Evolutionary conservation across 2,797 vertebrate species (phyloP), one percentile per base, ranked within the genome.

Genomic region (Orestias chungarensis): DNA sequence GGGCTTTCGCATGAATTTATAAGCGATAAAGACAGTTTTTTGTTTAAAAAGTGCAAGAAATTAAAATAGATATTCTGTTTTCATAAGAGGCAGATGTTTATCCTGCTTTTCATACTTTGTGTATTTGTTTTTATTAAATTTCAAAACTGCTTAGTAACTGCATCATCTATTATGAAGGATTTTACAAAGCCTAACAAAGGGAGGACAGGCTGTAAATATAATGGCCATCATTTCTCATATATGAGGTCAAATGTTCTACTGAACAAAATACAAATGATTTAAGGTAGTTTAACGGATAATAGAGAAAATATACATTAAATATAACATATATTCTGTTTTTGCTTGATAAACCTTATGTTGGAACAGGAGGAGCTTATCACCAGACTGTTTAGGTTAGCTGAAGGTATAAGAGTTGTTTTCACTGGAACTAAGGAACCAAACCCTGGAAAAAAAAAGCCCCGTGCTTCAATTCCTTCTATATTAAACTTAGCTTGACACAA

Each of bases 251-350:
- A 40, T 64, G 61, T 27, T 15, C 25, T 40, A 11, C 11, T 42
- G 10, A 49, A 72, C 31, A 40, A 68, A 43, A 50, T 35, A 47
- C 0, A 31, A 29, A 4, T 46, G 17, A 62, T 12, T 65, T 38
- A 55, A 68, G 54, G 47, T 2, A 67, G 54, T 73, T 72, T 25
- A 67, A 66, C 68, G 42, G 8, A 69, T 6, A 40, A 57, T 33
- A 42, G 59, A 43, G 47, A 50, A 35, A 49, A 61, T 42, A 12
- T 35, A 46, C 3, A 44, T 31, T 3, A 64, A 9, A 10, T 11
- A 15, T 1, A 23, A 47, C 31, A 57, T 6, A 42, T 7, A 55
- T 55, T 55, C 1, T n/a, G n/a, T n/a, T n/a, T n/a, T n/a, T n/a
- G n/a, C n/a, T n/a, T n/a, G n/a, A n/a, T n/a, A n/a, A n/a, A n/a